These are phyloP conservation scores for Alcis repandata DNA, from an alignment of 2,888 invertebrate genomes.

Conservation along the genomic window DNA sequence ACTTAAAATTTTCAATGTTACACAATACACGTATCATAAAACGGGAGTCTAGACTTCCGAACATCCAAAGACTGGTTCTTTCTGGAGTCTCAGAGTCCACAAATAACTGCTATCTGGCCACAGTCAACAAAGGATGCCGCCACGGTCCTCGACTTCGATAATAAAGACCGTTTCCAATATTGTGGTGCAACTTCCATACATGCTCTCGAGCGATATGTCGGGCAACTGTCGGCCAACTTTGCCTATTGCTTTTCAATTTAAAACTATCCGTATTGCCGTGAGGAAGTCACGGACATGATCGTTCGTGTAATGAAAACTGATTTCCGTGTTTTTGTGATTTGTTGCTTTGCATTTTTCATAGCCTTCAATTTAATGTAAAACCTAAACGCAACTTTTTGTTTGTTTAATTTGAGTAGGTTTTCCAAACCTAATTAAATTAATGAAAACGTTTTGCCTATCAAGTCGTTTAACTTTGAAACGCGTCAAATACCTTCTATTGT, in stretches of 20 bases:
- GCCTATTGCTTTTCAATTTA: constrained; percentile 30
- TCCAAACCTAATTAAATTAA: no score
- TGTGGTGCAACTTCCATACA: constrained; percentile 35
- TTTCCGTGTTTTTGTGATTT: neutral
- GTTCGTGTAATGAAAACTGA: constrained; percentile 1
- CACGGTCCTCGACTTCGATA: constrained; percentile 48
- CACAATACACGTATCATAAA: neutral
- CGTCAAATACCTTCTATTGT: neutral
- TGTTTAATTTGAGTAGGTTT: no score
- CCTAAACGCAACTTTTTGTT: no score
- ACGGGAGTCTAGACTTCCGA: neutral
- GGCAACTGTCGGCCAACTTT: constrained; percentile 23
- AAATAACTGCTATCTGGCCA: constrained; percentile 34
- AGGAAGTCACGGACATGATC: neutral
- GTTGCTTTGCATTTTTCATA: neutral
- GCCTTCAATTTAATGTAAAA: no score
- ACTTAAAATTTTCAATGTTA: neutral
- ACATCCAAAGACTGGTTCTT: neutral
- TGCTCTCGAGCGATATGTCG: constrained; percentile 32
- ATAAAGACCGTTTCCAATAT: constrained; percentile 50
- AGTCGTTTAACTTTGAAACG: no score
- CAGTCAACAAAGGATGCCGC: constrained; percentile 40
- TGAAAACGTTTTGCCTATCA: no score
- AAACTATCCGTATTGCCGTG: constrained; percentile 10
- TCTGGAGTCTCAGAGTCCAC: constrained; percentile 4